phyloP scores from a whole-genome alignment of 1,140 invertebrate species.

The Calliphora vicina region DNA sequence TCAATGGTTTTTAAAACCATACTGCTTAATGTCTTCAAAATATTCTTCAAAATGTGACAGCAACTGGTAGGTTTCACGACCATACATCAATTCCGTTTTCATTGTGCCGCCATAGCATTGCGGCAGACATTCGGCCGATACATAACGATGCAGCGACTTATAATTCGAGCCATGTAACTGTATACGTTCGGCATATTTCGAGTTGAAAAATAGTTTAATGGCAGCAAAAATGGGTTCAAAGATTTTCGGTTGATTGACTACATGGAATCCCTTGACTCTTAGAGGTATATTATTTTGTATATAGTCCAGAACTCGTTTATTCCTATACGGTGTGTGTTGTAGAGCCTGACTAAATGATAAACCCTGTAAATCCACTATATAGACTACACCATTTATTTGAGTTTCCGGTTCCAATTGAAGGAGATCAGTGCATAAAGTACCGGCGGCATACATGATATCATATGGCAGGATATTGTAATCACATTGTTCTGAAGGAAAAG shows the following conservation, averaged over 20 bases:
- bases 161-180: background rate
- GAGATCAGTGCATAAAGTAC: background rate
- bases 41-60: background rate
- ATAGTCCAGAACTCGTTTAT: background rate
- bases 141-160: background rate
- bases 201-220: background rate
- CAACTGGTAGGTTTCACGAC: background rate
- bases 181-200: background rate
- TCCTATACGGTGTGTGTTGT: too few relatives aligned
- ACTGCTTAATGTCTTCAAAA: too few relatives aligned
- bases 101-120: background rate
- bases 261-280: background rate
- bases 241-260: constrained; percentile 1
- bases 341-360: background rate
- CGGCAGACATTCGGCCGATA: background rate
- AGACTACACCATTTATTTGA: background rate
- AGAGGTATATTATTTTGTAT: background rate
- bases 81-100: background rate
- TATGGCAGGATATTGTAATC: background rate
- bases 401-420: background rate
- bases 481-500: background rate
- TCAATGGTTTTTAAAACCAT: too few relatives aligned
- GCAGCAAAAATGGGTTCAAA: background rate
- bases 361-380: background rate
- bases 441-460: background rate